Conservation (phyloP, 2,797 vertebrate genomes). For the Oryzias dopingdopingensis region DNA sequence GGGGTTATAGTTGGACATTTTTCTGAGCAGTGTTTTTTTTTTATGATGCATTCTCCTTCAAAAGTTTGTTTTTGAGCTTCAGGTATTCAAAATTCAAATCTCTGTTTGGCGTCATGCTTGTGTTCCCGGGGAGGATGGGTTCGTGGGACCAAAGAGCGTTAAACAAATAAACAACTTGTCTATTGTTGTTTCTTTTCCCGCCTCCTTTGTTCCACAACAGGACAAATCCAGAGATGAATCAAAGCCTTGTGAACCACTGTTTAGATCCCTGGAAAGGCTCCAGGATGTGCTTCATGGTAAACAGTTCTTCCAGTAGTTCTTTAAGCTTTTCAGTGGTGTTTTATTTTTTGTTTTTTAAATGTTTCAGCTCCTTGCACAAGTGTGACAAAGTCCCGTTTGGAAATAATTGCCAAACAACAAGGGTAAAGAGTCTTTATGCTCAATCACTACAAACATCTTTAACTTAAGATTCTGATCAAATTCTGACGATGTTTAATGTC, state of each 20-base stretch:
- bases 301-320: background rate
- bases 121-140: constrained; percentile 17
- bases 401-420: constrained; percentile 79
- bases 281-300: constrained; percentile 80
- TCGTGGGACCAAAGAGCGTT: constrained; percentile 20
- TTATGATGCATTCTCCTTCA: constrained; percentile 4
- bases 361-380: constrained; percentile 77
- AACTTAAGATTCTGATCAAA: background rate
- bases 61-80: constrained; percentile 4
- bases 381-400: constrained; percentile 74
- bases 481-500: too few species aligned
- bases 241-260: constrained; percentile 56
- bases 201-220: constrained; percentile 59
- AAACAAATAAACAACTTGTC: constrained; percentile 49
- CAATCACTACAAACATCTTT: background rate
- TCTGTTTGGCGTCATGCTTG: constrained; percentile 18
- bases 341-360: constrained; percentile 6
- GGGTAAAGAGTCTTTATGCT: constrained; percentile 67
- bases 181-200: constrained; percentile 42
- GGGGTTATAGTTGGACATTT: constrained; percentile 14
- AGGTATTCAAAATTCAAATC: constrained; percentile 18
- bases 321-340: background rate
- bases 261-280: constrained; percentile 77
- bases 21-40: constrained; percentile 16
- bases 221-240: constrained; percentile 70